Percentiles rank a stretch among this genome's conserved stretches.
Evolutionary conservation across 2,797 vertebrate genomes (phyloP).

Genomic region (Sciurus carolinensis): DNA sequence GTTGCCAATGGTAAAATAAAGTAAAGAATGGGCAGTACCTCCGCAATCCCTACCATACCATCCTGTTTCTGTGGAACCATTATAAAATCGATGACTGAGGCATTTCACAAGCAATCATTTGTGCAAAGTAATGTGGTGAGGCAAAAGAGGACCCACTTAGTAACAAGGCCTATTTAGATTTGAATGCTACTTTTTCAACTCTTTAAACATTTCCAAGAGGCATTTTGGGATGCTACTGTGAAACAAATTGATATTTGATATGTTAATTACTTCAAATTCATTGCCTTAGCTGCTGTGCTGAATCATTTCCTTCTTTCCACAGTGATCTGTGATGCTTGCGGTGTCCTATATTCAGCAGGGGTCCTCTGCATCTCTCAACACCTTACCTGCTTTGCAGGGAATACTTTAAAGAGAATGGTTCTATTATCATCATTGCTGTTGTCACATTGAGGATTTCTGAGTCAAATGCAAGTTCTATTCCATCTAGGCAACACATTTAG

Average conservation of each 20-base stretch:
- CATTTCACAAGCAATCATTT: neutral
- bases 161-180: neutral
- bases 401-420: neutral
- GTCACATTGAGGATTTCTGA: neutral
- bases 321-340: neutral
- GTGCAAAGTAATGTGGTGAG: neutral
- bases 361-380: neutral
- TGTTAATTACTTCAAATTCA: neutral
- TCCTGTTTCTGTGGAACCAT: conserved; percentile 23
- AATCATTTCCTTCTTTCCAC: neutral
- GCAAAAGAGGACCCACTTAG: neutral
- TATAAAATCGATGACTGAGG: neutral
- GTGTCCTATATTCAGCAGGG: neutral
- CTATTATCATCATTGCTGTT: neutral
- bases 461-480: neutral
- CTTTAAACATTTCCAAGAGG: neutral
- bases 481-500: neutral
- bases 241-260: neutral
- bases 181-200: neutral
- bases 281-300: neutral
- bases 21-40: neutral
- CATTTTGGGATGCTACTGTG: neutral
- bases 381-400: neutral
- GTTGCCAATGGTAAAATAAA: neutral
- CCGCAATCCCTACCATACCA: no score